Percentiles rank a stretch among this genome's conserved stretches.
Evolutionary conservation across 2,888 invertebrate species (phyloP).

Genomic region (Tipula confusa): DNA sequence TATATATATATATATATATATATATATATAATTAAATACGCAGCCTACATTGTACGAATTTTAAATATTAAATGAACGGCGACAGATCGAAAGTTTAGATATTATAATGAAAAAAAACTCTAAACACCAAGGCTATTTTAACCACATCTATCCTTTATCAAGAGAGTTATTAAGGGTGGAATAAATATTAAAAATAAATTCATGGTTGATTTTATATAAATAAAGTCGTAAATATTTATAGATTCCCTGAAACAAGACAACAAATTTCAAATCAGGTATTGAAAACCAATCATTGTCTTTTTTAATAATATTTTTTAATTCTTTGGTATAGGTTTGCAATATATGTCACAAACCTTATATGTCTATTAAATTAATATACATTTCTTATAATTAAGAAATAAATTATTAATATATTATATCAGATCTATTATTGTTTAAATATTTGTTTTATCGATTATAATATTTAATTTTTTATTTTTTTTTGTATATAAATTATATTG

Average conservation of each 20-base stretch:
- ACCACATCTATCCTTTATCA: not conserved
- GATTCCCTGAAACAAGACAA: not conserved
- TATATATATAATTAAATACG: not conserved
- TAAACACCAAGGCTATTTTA: not conserved
- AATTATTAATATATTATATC: not conserved
- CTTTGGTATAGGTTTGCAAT: constrained; percentile 13
- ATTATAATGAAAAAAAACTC: too few relatives aligned
- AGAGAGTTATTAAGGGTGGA: too few relatives aligned
- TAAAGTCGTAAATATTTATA: not conserved
- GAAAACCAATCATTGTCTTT: not conserved
- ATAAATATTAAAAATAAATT: not conserved
- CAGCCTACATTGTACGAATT: too few relatives aligned
- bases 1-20: not conserved
- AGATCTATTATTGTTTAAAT: constrained; percentile 21
- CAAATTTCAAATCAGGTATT: not conserved
- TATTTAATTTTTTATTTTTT: too few relatives aligned
- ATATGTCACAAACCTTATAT: too few relatives aligned
- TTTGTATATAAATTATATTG: constrained; percentile 30
- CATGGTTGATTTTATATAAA: not conserved
- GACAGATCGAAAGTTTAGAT: too few relatives aligned
- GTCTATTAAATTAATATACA: not conserved
- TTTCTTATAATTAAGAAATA: constrained; percentile 14
- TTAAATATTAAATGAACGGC: too few relatives aligned
- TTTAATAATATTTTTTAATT: not conserved
- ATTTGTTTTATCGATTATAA: not conserved